Conservation (phyloP, 2,113 vertebrate genomes). For the Psettodes erumei region DNA sequence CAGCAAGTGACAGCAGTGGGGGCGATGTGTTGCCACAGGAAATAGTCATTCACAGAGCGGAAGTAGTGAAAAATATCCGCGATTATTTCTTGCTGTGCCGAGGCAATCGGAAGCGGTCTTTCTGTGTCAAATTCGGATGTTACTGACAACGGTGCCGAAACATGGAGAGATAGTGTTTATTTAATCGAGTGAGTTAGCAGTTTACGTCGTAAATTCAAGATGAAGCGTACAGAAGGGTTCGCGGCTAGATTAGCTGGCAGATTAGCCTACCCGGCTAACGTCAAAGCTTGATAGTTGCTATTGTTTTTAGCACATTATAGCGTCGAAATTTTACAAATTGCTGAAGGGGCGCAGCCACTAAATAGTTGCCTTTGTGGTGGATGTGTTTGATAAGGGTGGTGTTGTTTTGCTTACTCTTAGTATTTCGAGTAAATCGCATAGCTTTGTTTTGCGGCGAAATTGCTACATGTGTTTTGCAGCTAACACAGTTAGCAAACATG, state of each 20-base stretch:
- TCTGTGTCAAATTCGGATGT: not conserved
- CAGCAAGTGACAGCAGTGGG: conserved; percentile 39
- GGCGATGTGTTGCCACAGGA: conserved; percentile 31
- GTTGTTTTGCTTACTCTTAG: not conserved
- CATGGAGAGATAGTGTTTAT: conserved; percentile 74
- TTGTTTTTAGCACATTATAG: conserved; percentile 73
- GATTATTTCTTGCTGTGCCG: not conserved
- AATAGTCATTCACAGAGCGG: conserved; percentile 46
- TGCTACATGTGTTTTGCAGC: not conserved
- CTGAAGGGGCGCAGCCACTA: fast-evolving
- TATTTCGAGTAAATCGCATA: not conserved
- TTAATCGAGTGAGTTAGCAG: conserved; percentile 52
- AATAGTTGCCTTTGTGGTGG: fast-evolving
- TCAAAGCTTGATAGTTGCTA: conserved; percentile 43
- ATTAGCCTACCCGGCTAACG: conserved; percentile 57
- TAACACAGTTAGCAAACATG: not conserved
- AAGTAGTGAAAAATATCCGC: conserved; percentile 44
- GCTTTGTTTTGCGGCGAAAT: not conserved
- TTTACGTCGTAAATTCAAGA: not conserved
- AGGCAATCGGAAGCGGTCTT: not conserved
- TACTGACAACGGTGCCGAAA: conserved; percentile 3
- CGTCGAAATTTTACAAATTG: not conserved
- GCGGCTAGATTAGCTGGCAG: conserved; percentile 40
- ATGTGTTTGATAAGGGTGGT: not conserved
- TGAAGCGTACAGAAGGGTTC: too few relatives aligned